A percentile compares a stretch with the other conserved stretches of the same genome.
Conservation (phyloP, 2,113 vertebrate genomes). For the Machaerirhynchus nigripectus region DNA sequence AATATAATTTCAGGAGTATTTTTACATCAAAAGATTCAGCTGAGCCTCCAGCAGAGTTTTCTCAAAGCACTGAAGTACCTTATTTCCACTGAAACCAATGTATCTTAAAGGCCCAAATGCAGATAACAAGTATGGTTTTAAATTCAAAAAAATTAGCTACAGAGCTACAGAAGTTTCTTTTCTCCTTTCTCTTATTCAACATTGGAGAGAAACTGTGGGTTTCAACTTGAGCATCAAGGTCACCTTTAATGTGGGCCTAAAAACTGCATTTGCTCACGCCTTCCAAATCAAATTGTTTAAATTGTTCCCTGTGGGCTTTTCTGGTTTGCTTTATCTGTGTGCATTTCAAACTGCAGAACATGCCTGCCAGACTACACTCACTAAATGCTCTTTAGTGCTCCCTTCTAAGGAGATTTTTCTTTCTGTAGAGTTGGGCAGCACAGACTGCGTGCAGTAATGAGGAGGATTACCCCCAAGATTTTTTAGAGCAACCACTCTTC, state of each 20-base stretch:
- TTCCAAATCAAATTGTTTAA: neutral
- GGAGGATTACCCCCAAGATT: neutral
- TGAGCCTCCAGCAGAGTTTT: neutral
- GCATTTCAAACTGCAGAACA: neutral
- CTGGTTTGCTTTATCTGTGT: neutral
- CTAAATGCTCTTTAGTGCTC: neutral
- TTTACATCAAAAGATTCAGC: neutral
- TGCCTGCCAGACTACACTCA: neutral
- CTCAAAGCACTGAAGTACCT: neutral
- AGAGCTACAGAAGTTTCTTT: neutral
- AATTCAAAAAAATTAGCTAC: neutral
- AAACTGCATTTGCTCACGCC: accelerated
- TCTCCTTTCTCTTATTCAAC: neutral
- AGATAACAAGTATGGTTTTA: neutral
- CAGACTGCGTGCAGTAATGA: accelerated
- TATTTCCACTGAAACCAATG: neutral
- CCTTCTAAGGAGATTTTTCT: neutral
- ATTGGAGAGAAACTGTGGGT: neutral
- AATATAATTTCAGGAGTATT: neutral
- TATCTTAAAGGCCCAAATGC: neutral
- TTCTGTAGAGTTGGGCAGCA: neutral
- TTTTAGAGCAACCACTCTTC: neutral
- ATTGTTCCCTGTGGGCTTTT: neutral
- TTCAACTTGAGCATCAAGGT: neutral
- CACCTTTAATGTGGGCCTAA: neutral